Conservation (phyloP, 2,797 vertebrate genomes). For the Menidia menidia region DNA sequence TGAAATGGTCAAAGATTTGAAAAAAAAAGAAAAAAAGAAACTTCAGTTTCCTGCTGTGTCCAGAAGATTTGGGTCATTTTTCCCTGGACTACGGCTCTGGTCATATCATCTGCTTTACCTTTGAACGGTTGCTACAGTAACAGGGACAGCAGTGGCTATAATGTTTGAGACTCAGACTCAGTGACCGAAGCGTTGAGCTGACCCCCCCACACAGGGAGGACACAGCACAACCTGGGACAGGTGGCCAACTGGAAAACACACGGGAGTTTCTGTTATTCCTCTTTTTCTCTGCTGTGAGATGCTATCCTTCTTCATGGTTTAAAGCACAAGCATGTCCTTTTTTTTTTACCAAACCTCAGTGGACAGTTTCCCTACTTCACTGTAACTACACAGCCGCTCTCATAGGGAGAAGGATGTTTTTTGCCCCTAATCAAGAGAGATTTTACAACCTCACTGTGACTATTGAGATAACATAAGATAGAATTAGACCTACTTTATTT, state of each 20-base stretch:
- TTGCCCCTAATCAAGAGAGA: not conserved
- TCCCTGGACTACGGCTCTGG: constrained; percentile 10
- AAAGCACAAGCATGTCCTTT: constrained; percentile 14
- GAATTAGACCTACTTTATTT: no score
- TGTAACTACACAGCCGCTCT: constrained; percentile 8
- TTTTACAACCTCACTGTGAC: constrained; percentile 23
- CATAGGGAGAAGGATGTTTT: constrained; percentile 10
- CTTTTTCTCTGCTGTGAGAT: constrained; percentile 33
- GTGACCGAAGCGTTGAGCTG: constrained; percentile 33
- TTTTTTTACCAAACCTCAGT: constrained; percentile 25
- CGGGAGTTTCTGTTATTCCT: constrained; percentile 40
- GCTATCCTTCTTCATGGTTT: constrained; percentile 24
- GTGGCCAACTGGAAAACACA: constrained; percentile 28
- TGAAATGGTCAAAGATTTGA: not conserved
- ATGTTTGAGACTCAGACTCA: constrained; percentile 19
- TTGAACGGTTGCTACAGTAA: constrained; percentile 59
- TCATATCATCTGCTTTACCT: constrained; percentile 28
- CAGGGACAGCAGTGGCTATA: constrained; percentile 37
- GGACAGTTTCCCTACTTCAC: constrained; percentile 15
- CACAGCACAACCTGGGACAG: constrained; percentile 24
- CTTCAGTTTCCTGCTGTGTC: not conserved
- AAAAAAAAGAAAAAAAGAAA: no score
- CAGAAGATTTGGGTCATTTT: constrained; percentile 7
- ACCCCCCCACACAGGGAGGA: not conserved
- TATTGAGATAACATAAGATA: no score